These are phyloP conservation scores for Lordiphosa andalusiaca DNA, from an alignment of 2,888 invertebrate species.

Conservation along the genomic window DNA sequence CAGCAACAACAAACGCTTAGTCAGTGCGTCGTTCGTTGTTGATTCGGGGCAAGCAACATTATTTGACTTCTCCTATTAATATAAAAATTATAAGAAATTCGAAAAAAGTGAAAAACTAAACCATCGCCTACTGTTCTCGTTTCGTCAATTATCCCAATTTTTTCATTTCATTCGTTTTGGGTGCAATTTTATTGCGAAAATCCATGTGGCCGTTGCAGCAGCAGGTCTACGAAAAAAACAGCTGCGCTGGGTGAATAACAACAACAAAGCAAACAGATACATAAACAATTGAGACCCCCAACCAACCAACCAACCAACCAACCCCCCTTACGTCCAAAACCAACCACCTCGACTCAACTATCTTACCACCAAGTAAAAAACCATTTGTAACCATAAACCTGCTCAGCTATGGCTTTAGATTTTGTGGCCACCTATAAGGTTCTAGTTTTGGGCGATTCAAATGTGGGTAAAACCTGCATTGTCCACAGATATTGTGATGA, in stretches of 20 bases:
- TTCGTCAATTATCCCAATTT: constrained; percentile 25
- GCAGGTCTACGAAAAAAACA: constrained; percentile 54
- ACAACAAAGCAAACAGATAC: constrained; percentile 59
- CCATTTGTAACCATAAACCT: constrained; percentile 30
- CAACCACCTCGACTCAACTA: constrained; percentile 29
- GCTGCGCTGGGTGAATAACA: constrained; percentile 52
- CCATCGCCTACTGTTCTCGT: constrained; percentile 1
- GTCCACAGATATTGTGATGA: constrained; percentile 95
- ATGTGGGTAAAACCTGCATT: constrained; percentile 94
- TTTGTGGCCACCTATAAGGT: constrained; percentile 93
- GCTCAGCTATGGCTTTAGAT: constrained; percentile 86
- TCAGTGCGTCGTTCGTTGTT: constrained; percentile 48
- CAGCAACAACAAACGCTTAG: constrained; percentile 17
- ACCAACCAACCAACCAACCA: constrained; percentile 18
- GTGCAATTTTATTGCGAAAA: neutral
- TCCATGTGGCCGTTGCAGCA: constrained; percentile 25
- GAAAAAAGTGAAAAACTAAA: neutral
- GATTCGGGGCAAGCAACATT: constrained; percentile 59
- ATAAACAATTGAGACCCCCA: constrained; percentile 39
- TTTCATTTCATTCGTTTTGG: constrained; percentile 10
- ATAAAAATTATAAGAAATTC: constrained; percentile 38
- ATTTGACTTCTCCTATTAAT: constrained; percentile 50
- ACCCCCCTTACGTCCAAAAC: constrained; percentile 54
- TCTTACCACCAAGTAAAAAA: constrained; percentile 24
- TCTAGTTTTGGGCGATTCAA: constrained; percentile 92